Conservation (phyloP, 2,888 invertebrate genomes). For the Dexiosoma caninum region DNA sequence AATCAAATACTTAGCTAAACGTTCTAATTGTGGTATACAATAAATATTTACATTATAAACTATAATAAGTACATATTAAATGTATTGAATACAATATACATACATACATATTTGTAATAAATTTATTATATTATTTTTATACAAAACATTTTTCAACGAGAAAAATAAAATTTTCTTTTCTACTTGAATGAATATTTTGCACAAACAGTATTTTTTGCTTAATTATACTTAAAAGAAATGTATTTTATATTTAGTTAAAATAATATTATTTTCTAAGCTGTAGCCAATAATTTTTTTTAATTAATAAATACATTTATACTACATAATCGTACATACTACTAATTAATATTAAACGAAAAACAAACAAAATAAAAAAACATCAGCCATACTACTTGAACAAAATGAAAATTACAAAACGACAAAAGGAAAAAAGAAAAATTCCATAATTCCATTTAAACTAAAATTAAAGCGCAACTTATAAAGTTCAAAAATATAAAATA, state of each 20-base stretch:
- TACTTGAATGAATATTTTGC: constrained; percentile 53
- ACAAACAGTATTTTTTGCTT: constrained; percentile 74
- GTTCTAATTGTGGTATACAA: constrained; percentile 52
- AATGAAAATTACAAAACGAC: neutral
- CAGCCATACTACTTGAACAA: constrained; percentile 62
- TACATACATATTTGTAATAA: constrained; percentile 12
- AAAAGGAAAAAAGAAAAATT: neutral
- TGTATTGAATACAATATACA: neutral
- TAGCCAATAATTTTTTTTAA: constrained; percentile 41
- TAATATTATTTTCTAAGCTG: constrained; percentile 17
- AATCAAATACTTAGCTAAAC: constrained; percentile 30
- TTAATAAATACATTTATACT: constrained; percentile 26
- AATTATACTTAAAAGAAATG: constrained; percentile 62
- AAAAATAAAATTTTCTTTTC: constrained; percentile 13
- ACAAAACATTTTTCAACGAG: constrained; percentile 13
- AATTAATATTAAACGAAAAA: constrained; percentile 16
- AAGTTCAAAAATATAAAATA: constrained; percentile 48
- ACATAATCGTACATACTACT: constrained; percentile 16
- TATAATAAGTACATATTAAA: neutral
- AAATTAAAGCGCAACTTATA: constrained; percentile 49
- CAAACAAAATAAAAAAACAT: too few relatives aligned
- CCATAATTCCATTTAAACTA: constrained; percentile 44
- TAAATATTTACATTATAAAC: constrained; percentile 20
- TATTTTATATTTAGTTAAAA: constrained; percentile 36
- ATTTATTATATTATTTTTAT: neutral